Percentiles rank a stretch among this genome's conserved stretches.
phyloP scores from a whole-genome alignment of 2,888 invertebrate genomes.

The Keiferia lycopersicella region DNA sequence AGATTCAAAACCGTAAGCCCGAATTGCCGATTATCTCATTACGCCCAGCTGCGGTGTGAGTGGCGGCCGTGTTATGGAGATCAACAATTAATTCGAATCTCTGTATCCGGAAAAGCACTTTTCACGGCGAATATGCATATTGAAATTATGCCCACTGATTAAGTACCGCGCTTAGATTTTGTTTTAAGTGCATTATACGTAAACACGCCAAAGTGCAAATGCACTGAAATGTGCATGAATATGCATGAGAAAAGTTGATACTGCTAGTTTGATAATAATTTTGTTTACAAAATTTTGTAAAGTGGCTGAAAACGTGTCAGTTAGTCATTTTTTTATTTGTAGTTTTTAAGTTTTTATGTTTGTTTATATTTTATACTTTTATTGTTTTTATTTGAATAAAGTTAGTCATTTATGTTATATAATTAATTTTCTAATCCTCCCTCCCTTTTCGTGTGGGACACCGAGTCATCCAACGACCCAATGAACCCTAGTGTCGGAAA shows the following conservation, averaged over 20 bases:
- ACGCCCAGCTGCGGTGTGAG: conserved; percentile 45
- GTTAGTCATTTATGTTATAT: too few relatives aligned
- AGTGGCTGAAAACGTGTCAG: neutral
- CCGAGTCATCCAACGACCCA: too few relatives aligned
- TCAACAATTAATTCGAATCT: conserved; percentile 76
- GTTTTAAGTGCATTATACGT: conserved; percentile 44
- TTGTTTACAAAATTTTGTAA: conserved; percentile 4
- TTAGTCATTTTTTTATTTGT: too few relatives aligned
- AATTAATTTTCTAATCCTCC: too few relatives aligned
- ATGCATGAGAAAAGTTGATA: neutral
- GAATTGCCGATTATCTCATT: neutral
- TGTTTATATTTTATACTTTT: too few relatives aligned
- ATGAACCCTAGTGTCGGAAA: too few relatives aligned
- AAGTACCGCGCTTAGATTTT: conserved; percentile 55
- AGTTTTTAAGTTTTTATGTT: too few relatives aligned
- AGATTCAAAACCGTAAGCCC: too few relatives aligned
- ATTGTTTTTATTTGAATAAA: too few relatives aligned
- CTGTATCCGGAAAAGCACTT: conserved; percentile 78
- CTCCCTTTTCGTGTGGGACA: too few relatives aligned
- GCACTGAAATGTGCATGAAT: conserved; percentile 13
- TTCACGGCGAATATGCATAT: conserved; percentile 73
- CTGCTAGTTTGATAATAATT: neutral
- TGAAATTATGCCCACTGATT: conserved; percentile 61
- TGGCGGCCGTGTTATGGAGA: conserved; percentile 57
- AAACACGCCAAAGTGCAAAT: conserved; percentile 1